These are phyloP conservation scores for Synanthedon vespiformis DNA, from an alignment of 2,888 invertebrate genomes.

Conservation along the genomic window DNA sequence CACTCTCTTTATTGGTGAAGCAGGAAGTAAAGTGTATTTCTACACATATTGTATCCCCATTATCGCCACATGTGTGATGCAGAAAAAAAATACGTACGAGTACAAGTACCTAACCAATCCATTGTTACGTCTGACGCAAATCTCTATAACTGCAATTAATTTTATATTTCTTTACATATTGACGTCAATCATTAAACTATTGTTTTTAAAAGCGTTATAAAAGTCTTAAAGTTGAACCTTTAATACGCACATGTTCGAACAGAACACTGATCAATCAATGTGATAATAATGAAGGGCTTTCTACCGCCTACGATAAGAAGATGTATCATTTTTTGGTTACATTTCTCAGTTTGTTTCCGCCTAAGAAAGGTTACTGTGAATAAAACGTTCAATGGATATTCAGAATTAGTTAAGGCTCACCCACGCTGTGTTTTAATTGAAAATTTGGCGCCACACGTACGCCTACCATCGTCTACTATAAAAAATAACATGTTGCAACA, in stretches of 20 bases:
- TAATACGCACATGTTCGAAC: constrained; percentile 3
- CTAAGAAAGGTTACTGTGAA: not conserved
- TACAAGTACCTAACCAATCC: no score
- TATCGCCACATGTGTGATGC: no score
- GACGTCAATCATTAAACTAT: constrained; percentile 3
- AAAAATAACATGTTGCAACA: no score
- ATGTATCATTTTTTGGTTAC: constrained; percentile 4
- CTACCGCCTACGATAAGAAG: constrained; percentile 13
- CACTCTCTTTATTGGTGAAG: no score
- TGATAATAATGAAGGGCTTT: constrained; percentile 11
- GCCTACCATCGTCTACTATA: constrained; percentile 10
- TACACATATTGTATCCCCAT: no score
- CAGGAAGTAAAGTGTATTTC: no score
- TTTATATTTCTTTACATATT: not conserved
- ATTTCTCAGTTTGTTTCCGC: constrained; percentile 8
- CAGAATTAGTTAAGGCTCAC: constrained; percentile 16
- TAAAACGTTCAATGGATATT: constrained; percentile 2
- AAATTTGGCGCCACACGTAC: constrained; percentile 23
- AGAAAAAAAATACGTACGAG: no score
- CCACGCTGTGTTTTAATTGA: constrained; percentile 23
- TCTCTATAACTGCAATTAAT: not conserved
- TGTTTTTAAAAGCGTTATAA: not conserved
- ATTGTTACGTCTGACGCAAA: not conserved
- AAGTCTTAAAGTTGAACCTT: not conserved
- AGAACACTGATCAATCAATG: constrained; percentile 11